Conservation (phyloP, 2,888 invertebrate species). For the Diarsia dahlii region DNA sequence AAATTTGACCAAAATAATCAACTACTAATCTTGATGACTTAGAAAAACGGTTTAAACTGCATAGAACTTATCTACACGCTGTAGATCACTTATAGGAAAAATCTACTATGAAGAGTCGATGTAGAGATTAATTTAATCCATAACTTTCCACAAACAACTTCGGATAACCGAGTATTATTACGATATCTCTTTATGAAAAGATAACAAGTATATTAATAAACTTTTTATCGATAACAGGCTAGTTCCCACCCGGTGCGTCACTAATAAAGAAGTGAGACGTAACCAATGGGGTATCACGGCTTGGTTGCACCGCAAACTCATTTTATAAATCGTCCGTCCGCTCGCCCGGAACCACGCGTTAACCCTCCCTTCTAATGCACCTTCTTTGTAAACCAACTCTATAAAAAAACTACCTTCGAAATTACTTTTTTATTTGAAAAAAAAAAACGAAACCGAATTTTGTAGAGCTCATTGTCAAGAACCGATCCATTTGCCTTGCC, state of each 20-base stretch:
- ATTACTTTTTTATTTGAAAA: constrained; percentile 43
- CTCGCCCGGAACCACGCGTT: constrained; percentile 89
- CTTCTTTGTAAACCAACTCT: constrained; percentile 73
- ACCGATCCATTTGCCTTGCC: too few relatives aligned
- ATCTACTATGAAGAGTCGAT: neutral
- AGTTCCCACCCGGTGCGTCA: constrained; percentile 63
- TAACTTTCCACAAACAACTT: constrained; percentile 2
- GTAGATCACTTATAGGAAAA: neutral
- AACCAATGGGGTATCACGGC: constrained; percentile 90
- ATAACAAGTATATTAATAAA: constrained; percentile 9
- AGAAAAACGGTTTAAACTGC: neutral
- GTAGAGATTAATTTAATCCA: neutral
- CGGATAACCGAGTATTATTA: constrained; percentile 5
- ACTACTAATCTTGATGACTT: neutral
- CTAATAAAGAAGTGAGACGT: constrained; percentile 90
- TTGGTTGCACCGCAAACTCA: constrained; percentile 91
- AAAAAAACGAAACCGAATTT: constrained; percentile 8
- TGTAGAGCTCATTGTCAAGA: neutral
- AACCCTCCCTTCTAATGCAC: constrained; percentile 84
- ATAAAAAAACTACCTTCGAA: constrained; percentile 64
- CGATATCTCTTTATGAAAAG: constrained; percentile 17
- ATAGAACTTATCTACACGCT: neutral
- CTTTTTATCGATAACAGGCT: constrained; percentile 58
- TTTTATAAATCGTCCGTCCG: constrained; percentile 89
- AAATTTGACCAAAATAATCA: neutral